Conservation (phyloP, 2,888 invertebrate genomes). For the Phalangium opilio region DNA sequence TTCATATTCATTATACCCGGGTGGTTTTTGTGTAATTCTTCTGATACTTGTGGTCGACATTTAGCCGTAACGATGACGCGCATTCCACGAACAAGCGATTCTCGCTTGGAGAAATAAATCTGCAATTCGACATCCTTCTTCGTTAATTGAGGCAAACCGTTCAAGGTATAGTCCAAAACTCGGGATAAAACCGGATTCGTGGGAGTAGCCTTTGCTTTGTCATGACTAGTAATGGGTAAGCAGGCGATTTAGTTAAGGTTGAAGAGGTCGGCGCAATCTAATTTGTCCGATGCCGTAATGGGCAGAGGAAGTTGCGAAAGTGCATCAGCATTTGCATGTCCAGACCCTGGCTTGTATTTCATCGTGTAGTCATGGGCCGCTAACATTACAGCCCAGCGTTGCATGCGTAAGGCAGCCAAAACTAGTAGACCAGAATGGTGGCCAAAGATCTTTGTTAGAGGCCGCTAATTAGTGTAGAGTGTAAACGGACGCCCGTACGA, state of each 20-base stretch:
- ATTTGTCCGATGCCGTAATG: not conserved
- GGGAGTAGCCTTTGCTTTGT: not conserved
- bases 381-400: conserved; percentile 4
- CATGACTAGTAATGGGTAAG: not conserved
- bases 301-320: not conserved
- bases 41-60: not conserved
- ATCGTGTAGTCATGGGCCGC: not conserved
- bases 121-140: not conserved
- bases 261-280: not conserved
- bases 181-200: conserved; percentile 1
- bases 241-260: not conserved
- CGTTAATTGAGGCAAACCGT: not conserved
- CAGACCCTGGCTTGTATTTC: not conserved
- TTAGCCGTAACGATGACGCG: not conserved
- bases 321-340: conserved; percentile 1
- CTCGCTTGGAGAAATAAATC: not conserved
- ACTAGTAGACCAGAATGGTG: no score
- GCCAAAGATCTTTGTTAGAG: conserved; percentile 3
- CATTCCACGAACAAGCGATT: not conserved
- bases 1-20: no score
- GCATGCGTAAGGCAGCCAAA: conserved; percentile 1
- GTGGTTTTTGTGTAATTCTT: no score
- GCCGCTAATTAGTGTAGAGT: conserved; percentile 17
- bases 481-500: conserved; percentile 18
- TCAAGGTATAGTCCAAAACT: conserved; percentile 1